Evolutionary conservation across 2,888 invertebrate species (phyloP), one percentile per base, ranked within the genome.

Genomic region (Chymomyza fuscimana): DNA sequence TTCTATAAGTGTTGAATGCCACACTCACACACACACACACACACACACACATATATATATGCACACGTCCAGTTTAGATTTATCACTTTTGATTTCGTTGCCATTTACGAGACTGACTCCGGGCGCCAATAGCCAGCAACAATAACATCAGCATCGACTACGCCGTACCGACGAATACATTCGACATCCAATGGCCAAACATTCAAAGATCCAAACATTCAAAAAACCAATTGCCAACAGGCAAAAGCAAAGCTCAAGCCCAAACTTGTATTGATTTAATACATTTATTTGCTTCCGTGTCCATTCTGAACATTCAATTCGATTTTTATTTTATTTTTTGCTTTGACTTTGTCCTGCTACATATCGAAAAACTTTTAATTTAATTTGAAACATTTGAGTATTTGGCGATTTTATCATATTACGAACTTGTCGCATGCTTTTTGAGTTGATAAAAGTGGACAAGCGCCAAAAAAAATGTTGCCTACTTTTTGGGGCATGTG

Each of bases 31-130:
- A 60, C 71, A 65, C 65, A 73, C 74, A 74, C 65, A 60, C 2
- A 25, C 4, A 25, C 25, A 25, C 4, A 25, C 2, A 25, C 25
- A 25, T 25, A 69, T 67, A 60, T 74, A 50, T 15, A n/a, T 40
- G 64, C 50, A 75, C 86, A 82, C 82, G 87, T 88, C 79, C 85
- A 78, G 77, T 69, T 77, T 83, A 87, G 87, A 87, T 87, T 87
- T 87, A 87, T 87, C 87, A 87, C 87, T 86, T 81, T 87, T 85
- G 87, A 88, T 87, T 87, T 75, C 67, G 75, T 67, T 63, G 70
- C 61, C 25, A 50, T 62, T 62, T 46, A 62, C 50, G 40, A 19
- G 59, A 25, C 59, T 16, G 19, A 29, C 22, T 59, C 29, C n/a
- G 29, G n/a, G 7, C 62, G 61, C 60, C 61, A 56, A 52, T 25